Conservation (phyloP, 1,140 invertebrate genomes). For the Meloidogyne chitwoodi region DNA sequence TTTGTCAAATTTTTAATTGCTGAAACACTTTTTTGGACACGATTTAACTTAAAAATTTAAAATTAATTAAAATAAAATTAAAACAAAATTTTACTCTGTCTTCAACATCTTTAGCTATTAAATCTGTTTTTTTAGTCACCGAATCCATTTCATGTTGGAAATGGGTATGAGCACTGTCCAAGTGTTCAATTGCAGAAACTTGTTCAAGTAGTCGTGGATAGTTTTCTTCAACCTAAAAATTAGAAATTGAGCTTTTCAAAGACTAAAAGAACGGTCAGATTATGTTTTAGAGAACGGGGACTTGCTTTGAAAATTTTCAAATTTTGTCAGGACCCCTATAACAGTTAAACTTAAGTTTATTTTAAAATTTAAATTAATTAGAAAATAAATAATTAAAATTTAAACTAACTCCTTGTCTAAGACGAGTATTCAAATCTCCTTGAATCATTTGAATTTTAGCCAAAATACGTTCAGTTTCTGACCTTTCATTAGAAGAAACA, state of each 20-base stretch:
- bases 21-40: slow-evolving; percentile 20
- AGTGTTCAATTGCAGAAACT: slow-evolving; percentile 51
- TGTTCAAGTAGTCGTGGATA: slow-evolving; percentile 54
- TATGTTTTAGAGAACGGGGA: background rate
- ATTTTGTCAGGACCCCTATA: too few species aligned
- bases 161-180: slow-evolving; percentile 35
- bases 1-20: slow-evolving; percentile 30
- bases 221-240: slow-evolving; percentile 55
- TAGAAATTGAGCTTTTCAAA: too few species aligned
- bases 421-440: slow-evolving; percentile 34
- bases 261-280: background rate
- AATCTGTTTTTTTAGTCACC: slow-evolving; percentile 37
- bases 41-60: background rate
- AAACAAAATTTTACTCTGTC: background rate
- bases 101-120: slow-evolving; percentile 22
- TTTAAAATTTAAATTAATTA: background rate
- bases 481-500: slow-evolving; percentile 32
- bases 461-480: slow-evolving; percentile 36
- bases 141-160: slow-evolving; percentile 25
- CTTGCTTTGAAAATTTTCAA: too few species aligned
- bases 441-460: slow-evolving; percentile 40
- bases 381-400: background rate
- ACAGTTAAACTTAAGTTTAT: background rate
- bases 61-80: background rate
- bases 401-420: slow-evolving; percentile 39